Evolutionary conservation across 2,888 invertebrate species (phyloP), one percentile per base, ranked within the genome.

Genomic region (Drosophila demipolita): DNA sequence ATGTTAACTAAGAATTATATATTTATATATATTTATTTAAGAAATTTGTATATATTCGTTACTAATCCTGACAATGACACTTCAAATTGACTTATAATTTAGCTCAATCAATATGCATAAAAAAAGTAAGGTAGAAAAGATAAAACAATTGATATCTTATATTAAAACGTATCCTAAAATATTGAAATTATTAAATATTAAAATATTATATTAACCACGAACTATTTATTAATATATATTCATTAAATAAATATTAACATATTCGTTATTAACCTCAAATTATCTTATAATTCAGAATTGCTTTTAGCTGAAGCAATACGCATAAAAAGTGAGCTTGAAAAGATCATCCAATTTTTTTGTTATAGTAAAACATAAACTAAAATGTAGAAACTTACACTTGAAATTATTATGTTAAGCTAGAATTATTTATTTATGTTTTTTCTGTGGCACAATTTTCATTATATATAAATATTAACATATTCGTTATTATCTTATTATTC

Each of bases 401-500:
- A 40, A 8, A 8, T 38, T 38, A 38, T 38, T 17, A 0, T 0
- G 12, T 42, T 6, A 42, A 20, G 0, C 3, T 20, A 20, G 12
- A 20, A 45, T 1, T 2, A 45, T 20, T 20, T 7, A 45, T 1
- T 38, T 38, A 17, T n/a, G 0, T 7, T 7, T 20, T 45, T 45
- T 7, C 0, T 3, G 45, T 45, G 32, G 11, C 7, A 3, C 12
- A 2, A 32, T n/a, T n/a, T n/a, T n/a, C n/a, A n/a, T 7, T 20
- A 4, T 6, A 4, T 12, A 32, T 33, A 15, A 20, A 49, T 55
- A 36, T 74, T 20, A 71, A 70, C 26, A 40, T 45, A 45, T 48
- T 17, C 72, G 81, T 89, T 90, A 89, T 90, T 90, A 90, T 90
- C 91, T 82, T 75, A 82, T 91, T 90, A 91, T 90, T 90, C 81